Evolutionary conservation across 2,888 invertebrate species (phyloP), one percentile per base, ranked within the genome.

Genomic region (Pteria penguin): DNA sequence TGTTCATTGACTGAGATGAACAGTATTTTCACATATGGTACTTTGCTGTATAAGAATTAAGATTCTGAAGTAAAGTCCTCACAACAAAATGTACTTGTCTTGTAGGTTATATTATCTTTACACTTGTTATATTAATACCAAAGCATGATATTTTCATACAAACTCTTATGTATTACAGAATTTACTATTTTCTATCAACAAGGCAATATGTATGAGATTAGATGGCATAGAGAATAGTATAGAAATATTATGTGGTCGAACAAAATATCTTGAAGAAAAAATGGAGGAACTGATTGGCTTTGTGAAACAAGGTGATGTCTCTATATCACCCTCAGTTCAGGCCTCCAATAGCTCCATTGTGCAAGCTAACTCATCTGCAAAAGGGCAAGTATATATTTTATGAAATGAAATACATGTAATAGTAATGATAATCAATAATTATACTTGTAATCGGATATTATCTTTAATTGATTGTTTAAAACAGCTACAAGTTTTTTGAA

Each of bases 151-250:
- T n/a, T n/a, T n/a, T n/a, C n/a, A n/a, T n/a, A n/a, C n/a, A n/a
- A n/a, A n/a, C n/a, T n/a, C n/a, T 27, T 62, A 32, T 63, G 55
- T 60, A n/a, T 88, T 87, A 33, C 86, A 91, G 91, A 90, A 90
- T 88, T 87, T 91, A 18, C 74, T 91, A 60, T 89, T 90, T 82
- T 90, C 88, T 82, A 90, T 91, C 67, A 91, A 91, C 86, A 89
- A 89, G 80, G 90, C 90, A 1, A 90, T 91, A 4, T 90, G 90
- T 76, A 80, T 90, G 82, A 80, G 91, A 32, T 81, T 91, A 26
- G 91, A 91, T 78, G 83, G 85, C 18, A 88, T 91, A 60, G 90
- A 91, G 72, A 86, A 84, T 71, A 89, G 87, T 75, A 73, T 91
- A 60, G 87, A 89, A 31, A 80, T 81, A 8, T 70, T 90, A 26